Evolutionary conservation across 2,888 invertebrate genomes (phyloP).

Genomic region (Pollenia griseotomentosa): DNA sequence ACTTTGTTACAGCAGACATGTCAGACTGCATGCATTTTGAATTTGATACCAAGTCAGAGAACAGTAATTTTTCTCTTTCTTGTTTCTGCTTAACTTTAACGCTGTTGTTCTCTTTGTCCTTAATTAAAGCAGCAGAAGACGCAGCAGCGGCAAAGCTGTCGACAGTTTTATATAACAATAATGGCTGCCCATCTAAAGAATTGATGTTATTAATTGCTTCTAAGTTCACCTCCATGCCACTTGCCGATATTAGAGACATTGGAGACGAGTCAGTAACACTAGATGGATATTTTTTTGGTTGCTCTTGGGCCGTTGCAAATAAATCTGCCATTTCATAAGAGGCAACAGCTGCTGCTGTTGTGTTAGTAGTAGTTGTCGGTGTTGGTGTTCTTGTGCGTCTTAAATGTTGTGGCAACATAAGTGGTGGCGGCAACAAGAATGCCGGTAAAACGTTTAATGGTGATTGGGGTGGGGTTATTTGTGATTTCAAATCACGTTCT

Average conservation of each 20-base stretch:
- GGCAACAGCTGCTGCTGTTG: slow-evolving; percentile 29
- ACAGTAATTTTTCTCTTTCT: slow-evolving; percentile 34
- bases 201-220: slow-evolving; percentile 68
- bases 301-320: slow-evolving; percentile 24
- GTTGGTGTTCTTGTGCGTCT: slow-evolving; percentile 52
- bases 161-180: slow-evolving; percentile 56
- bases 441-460: slow-evolving; percentile 63
- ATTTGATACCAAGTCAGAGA: slow-evolving; percentile 36
- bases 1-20: slow-evolving; percentile 76
- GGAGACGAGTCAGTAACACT: slow-evolving; percentile 42
- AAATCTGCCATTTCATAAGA: slow-evolving; percentile 50
- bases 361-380: slow-evolving; percentile 19
- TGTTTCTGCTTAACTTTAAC: slow-evolving; percentile 11
- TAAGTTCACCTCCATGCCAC: slow-evolving; percentile 33
- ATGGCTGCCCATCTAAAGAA: slow-evolving; percentile 57
- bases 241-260: slow-evolving; percentile 25
- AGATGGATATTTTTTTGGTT: slow-evolving; percentile 25
- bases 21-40: slow-evolving; percentile 66
- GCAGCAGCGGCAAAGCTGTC: slow-evolving; percentile 32
- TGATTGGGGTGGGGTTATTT: slow-evolving; percentile 73
- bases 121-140: background rate
- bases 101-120: slow-evolving; percentile 44
- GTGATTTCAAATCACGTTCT: slow-evolving; percentile 68
- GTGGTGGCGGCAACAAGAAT: slow-evolving; percentile 66
- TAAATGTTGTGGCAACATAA: slow-evolving; percentile 61